phyloP scores from a whole-genome alignment of 2,888 invertebrate species.

The Lymantria monacha region DNA sequence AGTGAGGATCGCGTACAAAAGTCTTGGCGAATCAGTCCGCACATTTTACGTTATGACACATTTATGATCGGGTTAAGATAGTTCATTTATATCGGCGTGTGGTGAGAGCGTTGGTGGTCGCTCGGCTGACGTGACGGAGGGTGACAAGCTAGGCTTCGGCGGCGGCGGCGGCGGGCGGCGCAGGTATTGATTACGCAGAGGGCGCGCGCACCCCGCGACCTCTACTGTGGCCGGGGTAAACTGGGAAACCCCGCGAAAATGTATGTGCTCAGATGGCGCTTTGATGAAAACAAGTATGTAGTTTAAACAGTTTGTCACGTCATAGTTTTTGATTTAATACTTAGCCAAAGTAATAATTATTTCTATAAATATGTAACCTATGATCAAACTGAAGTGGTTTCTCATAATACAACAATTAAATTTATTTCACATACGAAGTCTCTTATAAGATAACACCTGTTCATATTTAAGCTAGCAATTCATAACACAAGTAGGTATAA shows the following conservation, averaged over 20 bases:
- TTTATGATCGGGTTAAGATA: constrained; percentile 32
- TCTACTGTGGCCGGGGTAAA: constrained; percentile 46
- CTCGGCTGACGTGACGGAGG: constrained; percentile 63
- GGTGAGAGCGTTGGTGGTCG: constrained; percentile 44
- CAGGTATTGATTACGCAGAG: constrained; percentile 71
- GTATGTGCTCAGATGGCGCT: constrained; percentile 59
- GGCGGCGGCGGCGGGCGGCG: constrained; percentile 53
- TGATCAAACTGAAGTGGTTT: too few species aligned
- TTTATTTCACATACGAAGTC: too few species aligned
- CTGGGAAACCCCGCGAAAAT: constrained; percentile 58
- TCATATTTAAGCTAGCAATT: too few species aligned
- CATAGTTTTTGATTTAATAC: too few species aligned
- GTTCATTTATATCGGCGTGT: constrained; percentile 27
- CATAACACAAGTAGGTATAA: too few species aligned
- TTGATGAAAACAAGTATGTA: constrained; percentile 5
- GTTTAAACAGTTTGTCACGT: too few species aligned
- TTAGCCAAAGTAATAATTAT: too few species aligned
- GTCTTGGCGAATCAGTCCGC: constrained; percentile 25
- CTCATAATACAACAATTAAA: too few species aligned
- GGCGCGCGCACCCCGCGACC: constrained; percentile 53
- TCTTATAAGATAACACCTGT: too few species aligned
- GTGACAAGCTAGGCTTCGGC: constrained; percentile 57
- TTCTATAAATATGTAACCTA: too few species aligned
- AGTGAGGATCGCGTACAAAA: constrained; percentile 14
- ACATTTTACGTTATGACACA: constrained; percentile 47